Evolutionary conservation across 1,140 invertebrate genomes (phyloP), one percentile per base, ranked within the genome.

Genomic region (Oscheius sp.): DNA sequence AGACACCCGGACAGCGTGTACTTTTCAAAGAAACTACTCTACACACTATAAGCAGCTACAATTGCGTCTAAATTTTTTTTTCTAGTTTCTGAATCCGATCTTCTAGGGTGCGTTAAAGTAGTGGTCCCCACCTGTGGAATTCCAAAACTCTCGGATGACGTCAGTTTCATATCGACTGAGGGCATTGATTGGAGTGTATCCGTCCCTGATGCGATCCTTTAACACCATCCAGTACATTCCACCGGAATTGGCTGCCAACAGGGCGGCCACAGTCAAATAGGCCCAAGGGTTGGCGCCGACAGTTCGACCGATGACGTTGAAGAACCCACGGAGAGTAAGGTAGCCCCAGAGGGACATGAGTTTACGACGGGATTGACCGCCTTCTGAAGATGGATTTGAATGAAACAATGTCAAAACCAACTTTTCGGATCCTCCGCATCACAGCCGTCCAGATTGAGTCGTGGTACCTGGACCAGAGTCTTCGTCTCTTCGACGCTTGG

Each of bases 141-240:
- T 82, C 78, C 78, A 80, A 61, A 80, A 80, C 38, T 77, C 79
- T 2, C 78, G 35, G 38, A 81, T 69, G 20, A 78, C 72, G 29
- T 80, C 76, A 28, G 74, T 79, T 61, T 82, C 80, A 20, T 61
- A 73, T 65, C 80, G 61, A 23, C 81, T 83, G 28, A 79, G 80
- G n/a, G 80, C 79, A 63, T 82, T 82, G 18, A 66, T 69, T 10
- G 80, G 80, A n/a, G 80, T 82, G 68, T 82, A 82, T 10, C 80
- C 80, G 65, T 82, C 80, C 31, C 80, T 79, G 34, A 82, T 83
- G 34, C 77, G 68, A 58, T 82, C 80, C 52, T 83, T 82, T 2
- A 82, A 58, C 15, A 80, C 76, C 68, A 81, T 77, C 35, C 42
- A 75, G 61, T 82, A 78, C 71, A 78, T 79, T 29, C 80, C 80